Conservation (phyloP, 2,113 vertebrate species). For the Oceanodroma tethys region DNA sequence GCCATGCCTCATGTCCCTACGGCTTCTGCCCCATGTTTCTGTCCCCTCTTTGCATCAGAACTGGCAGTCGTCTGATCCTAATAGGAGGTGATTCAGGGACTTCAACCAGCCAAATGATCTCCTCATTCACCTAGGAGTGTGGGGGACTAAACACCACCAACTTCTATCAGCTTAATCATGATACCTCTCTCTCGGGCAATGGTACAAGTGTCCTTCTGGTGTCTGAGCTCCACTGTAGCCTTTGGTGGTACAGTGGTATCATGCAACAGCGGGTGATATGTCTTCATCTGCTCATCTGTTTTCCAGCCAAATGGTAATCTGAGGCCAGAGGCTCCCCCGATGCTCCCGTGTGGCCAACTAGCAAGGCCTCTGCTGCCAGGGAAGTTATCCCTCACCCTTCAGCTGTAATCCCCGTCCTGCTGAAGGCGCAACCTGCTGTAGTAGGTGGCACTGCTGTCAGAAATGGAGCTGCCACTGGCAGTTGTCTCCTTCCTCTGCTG, state of each 20-base stretch:
- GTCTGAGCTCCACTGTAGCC: neutral
- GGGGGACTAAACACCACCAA: neutral
- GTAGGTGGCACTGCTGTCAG: neutral
- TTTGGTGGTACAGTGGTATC: neutral
- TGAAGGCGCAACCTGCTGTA: accelerated
- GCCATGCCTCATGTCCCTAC: neutral
- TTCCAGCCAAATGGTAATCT: neutral
- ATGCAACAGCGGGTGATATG: neutral
- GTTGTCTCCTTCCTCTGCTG: neutral
- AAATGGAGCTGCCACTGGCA: neutral
- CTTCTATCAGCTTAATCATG: neutral
- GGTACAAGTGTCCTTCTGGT: neutral
- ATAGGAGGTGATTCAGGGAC: neutral
- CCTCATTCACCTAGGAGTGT: neutral
- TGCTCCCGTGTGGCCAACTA: neutral
- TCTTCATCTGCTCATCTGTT: neutral
- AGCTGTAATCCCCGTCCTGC: neutral
- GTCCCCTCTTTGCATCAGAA: neutral
- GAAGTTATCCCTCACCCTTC: neutral
- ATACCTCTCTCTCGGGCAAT: neutral
- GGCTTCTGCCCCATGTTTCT: neutral
- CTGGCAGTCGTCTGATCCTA: neutral
- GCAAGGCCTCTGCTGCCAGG: neutral
- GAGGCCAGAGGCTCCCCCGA: neutral
- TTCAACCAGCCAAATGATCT: neutral